Evolutionary conservation across 2,797 vertebrate genomes (phyloP).

Genomic region (Sebastes vulpes): DNA sequence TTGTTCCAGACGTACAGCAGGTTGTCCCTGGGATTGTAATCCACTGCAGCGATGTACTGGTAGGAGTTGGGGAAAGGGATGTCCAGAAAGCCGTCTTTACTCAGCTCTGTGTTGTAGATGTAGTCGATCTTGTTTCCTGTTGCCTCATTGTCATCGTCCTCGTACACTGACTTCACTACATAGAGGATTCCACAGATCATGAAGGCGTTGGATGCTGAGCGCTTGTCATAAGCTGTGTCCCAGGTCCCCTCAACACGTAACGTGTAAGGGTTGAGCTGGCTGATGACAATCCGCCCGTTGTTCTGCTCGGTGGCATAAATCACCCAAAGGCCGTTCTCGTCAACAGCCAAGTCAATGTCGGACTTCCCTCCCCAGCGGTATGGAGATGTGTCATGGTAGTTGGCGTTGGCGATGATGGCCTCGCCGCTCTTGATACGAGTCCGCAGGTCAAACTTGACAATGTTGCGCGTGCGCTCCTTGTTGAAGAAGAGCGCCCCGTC

Average conservation of each 20-base stretch:
- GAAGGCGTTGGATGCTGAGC: constrained; percentile 97
- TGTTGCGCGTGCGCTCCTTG: constrained; percentile 98
- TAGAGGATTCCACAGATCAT: constrained; percentile 99
- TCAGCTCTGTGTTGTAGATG: constrained; percentile 98
- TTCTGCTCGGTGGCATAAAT: constrained; percentile 99
- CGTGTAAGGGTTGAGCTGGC: constrained; percentile 97
- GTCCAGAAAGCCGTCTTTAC: constrained; percentile 95
- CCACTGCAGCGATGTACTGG: constrained; percentile 99
- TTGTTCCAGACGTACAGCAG: constrained; percentile 99
- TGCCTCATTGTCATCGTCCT: constrained; percentile 98
- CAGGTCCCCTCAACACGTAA: constrained; percentile 96
- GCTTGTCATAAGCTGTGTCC: constrained; percentile 98
- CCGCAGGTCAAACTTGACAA: constrained; percentile 97
- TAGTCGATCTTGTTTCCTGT: constrained; percentile 99
- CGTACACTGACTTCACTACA: constrained; percentile 96
- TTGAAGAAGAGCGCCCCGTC: constrained; percentile 99
- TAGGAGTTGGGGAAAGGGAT: constrained; percentile 98
- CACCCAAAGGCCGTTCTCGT: constrained; percentile 98
- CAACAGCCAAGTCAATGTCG: constrained; percentile 97
- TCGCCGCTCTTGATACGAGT: constrained; percentile 98
- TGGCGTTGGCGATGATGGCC: constrained; percentile 97
- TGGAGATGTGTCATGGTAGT: constrained; percentile 98
- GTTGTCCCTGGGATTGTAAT: constrained; percentile 99
- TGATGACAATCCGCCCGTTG: constrained; percentile 97
- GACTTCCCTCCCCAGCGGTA: constrained; percentile 99